Conservation (phyloP, 2,888 invertebrate species). For the Koerneria pararmatus region DNA sequence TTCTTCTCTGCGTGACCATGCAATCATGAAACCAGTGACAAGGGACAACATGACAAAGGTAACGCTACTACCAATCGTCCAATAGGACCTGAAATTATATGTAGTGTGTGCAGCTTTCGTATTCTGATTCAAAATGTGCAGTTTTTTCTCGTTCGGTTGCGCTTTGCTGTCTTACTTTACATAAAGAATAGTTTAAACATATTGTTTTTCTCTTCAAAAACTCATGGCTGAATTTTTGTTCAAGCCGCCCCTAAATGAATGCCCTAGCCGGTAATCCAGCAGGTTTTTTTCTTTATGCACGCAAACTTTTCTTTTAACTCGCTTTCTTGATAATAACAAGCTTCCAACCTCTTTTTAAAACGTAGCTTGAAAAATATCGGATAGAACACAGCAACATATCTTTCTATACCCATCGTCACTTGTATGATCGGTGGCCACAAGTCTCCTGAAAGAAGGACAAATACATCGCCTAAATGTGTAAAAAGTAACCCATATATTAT, state of each 20-base stretch:
- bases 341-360: conserved; percentile 13
- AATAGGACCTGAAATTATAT: conserved; percentile 5
- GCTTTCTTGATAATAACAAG: no score
- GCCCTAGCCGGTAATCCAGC: no score
- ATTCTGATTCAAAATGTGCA: no score
- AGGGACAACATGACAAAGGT: conserved; percentile 17
- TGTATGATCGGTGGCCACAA: conserved; percentile 24
- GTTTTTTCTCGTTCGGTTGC: no score
- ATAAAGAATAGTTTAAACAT: no score
- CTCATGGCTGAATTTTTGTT: neutral
- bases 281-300: no score
- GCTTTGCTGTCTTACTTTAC: no score
- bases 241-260: neutral
- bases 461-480: no score
- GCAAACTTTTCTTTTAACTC: no score
- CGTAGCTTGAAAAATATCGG: conserved; percentile 16
- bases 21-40: conserved; percentile 11
- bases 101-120: no score
- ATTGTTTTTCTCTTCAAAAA: neutral
- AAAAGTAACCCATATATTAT: no score
- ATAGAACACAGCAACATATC: conserved; percentile 13
- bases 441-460: conserved; percentile 15
- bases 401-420: conserved; percentile 23
- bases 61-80: conserved; percentile 9
- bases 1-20: conserved; percentile 5